Conservation (phyloP, 1,140 invertebrate species). For the Aplysia californica region DNA sequence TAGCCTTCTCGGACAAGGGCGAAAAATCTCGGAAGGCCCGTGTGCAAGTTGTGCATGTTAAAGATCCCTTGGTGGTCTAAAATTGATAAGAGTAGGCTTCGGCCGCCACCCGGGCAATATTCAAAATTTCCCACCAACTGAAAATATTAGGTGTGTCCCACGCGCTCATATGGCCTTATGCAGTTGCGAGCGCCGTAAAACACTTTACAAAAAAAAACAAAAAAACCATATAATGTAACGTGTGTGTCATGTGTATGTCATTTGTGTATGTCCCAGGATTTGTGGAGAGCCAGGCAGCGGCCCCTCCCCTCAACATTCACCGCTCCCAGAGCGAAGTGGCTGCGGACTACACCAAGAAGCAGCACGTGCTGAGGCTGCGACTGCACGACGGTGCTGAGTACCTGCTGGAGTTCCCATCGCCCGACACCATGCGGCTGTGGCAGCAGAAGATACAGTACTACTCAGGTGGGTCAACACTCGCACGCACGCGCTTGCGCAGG, state of each 20-base stretch:
- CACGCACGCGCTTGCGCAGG: neutral
- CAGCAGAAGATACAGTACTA: conserved; percentile 94
- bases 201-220: too few relatives aligned
- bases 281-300: conserved; percentile 82
- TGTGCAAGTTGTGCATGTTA: too few relatives aligned
- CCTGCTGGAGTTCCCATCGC: conserved; percentile 82
- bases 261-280: conserved; percentile 71
- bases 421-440: conserved; percentile 90
- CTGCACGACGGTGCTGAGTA: conserved; percentile 93
- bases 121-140: too few relatives aligned
- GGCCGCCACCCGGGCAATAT: too few relatives aligned
- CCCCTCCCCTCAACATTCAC: conserved; percentile 90
- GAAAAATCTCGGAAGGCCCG: too few relatives aligned
- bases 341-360: conserved; percentile 94
- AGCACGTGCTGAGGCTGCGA: conserved; percentile 87
- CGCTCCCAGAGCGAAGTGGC: conserved; percentile 85
- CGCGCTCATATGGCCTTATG: too few relatives aligned
- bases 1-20: too few relatives aligned
- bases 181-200: too few relatives aligned
- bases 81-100: too few relatives aligned
- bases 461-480: conserved; percentile 70
- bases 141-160: too few relatives aligned
- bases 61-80: too few relatives aligned
- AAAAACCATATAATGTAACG: neutral
- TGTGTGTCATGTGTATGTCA: neutral